Evolutionary conservation across 2,797 vertebrate genomes (phyloP).

Genomic region (Labeo calbasu): DNA sequence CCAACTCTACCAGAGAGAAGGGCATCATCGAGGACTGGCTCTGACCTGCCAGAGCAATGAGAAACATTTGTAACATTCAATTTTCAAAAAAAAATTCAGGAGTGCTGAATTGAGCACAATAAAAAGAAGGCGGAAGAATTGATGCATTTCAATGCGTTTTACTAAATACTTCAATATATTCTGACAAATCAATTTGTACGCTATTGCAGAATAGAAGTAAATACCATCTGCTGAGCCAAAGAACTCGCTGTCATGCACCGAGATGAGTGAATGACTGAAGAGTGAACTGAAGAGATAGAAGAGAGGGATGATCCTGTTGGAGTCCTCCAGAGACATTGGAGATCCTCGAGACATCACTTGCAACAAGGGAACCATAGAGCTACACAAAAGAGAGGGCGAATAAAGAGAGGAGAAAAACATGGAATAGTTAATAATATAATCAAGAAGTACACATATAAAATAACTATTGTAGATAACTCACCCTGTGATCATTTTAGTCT

Average conservation of each 20-base stretch:
- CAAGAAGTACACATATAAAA: not conserved
- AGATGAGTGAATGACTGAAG: constrained; percentile 97
- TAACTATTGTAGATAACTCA: constrained; percentile 69
- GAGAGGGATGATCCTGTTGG: constrained; percentile 95
- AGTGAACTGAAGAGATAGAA: constrained; percentile 99
- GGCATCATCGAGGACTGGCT: constrained; percentile 96
- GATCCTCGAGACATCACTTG: constrained; percentile 96
- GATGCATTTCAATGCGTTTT: not conserved
- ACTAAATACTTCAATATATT: not conserved
- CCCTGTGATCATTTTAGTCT: constrained; percentile 98
- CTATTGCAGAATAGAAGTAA: not conserved
- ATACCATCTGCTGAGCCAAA: constrained; percentile 92
- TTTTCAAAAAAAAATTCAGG: not conserved
- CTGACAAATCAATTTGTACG: not conserved
- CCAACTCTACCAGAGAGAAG: constrained; percentile 90
- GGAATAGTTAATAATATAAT: not conserved
- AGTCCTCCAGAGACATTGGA: constrained; percentile 95
- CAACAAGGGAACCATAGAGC: constrained; percentile 93
- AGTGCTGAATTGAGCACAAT: not conserved
- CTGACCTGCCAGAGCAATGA: constrained; percentile 68
- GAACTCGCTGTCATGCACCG: constrained; percentile 97
- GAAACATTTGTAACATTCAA: not conserved
- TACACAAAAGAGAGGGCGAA: constrained; percentile 62
- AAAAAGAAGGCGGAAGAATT: not conserved
- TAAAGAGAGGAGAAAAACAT: not conserved